Percentiles rank a stretch among this genome's conserved stretches.
Conservation (phyloP, 2,888 invertebrate species). For the Panopea generosa region DNA sequence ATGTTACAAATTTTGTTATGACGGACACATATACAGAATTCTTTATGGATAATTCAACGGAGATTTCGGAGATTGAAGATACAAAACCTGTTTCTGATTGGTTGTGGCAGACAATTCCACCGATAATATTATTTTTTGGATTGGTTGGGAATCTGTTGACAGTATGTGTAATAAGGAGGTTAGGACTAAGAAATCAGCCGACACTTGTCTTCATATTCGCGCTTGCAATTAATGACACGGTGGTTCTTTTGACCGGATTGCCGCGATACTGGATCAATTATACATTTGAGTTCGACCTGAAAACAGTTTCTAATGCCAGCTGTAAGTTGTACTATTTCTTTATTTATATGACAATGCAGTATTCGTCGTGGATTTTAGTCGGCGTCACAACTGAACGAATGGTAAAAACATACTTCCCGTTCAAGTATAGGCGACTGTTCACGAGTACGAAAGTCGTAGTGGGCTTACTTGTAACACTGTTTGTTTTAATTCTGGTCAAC, state of each 20-base stretch:
- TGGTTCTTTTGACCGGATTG: slow-evolving; percentile 60
- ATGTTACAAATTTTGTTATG: no score
- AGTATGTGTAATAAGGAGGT: slow-evolving; percentile 54
- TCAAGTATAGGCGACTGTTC: slow-evolving; percentile 36
- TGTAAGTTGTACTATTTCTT: slow-evolving; percentile 68
- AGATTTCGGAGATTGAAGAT: no score
- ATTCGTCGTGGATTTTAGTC: slow-evolving; percentile 70
- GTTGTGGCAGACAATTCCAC: slow-evolving; percentile 64
- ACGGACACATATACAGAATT: no score
- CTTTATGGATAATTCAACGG: no score
- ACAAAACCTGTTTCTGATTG: no score
- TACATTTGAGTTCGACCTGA: slow-evolving; percentile 51
- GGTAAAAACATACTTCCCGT: slow-evolving; percentile 60
- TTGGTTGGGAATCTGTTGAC: slow-evolving; percentile 64
- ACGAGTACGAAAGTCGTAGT: slow-evolving; percentile 45
- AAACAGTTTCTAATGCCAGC: slow-evolving; percentile 50
- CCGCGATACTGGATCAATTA: slow-evolving; percentile 60
- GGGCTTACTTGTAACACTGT: slow-evolving; percentile 33
- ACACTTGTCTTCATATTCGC: slow-evolving; percentile 61
- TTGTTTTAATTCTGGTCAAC: slow-evolving; percentile 33
- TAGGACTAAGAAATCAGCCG: slow-evolving; percentile 58
- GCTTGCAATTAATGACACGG: slow-evolving; percentile 63
- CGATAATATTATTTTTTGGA: slow-evolving; percentile 60
- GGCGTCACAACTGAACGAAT: slow-evolving; percentile 64
- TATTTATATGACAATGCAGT: slow-evolving; percentile 68